phyloP scores from a whole-genome alignment of 2,797 vertebrate genomes.

The Pantherophis vulpinus region DNA sequence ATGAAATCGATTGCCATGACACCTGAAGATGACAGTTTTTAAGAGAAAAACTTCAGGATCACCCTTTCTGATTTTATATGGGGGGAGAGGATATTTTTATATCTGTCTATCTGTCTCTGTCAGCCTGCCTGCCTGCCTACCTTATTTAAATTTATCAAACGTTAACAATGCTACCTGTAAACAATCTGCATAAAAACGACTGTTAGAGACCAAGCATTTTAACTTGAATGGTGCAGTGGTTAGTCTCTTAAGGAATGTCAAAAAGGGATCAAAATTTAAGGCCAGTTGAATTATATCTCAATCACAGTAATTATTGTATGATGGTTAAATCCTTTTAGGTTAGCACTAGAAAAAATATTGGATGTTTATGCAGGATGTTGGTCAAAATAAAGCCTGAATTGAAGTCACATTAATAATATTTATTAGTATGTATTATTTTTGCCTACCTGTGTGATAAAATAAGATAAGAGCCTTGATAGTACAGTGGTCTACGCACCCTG shows the following conservation, averaged over 20 bases:
- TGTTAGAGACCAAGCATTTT: conserved; percentile 12
- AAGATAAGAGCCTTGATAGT: too few species aligned
- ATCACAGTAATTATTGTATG: not conserved
- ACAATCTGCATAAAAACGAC: conserved; percentile 20
- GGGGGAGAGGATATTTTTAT: too few species aligned
- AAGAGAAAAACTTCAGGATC: not conserved
- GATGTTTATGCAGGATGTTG: not conserved
- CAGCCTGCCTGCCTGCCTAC: too few species aligned
- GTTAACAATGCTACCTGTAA: conserved; percentile 25
- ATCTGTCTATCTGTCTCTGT: too few species aligned
- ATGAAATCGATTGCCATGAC: not conserved
- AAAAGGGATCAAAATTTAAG: not conserved
- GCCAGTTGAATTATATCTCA: not conserved
- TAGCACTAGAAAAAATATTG: not conserved
- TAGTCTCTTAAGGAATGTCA: conserved; percentile 76
- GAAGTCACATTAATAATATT: not conserved
- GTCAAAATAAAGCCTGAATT: not conserved
- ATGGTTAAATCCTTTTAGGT: not conserved
- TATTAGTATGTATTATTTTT: not conserved
- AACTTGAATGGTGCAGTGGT: not conserved
- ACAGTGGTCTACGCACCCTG: too few species aligned
- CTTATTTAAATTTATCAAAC: conserved; percentile 63
- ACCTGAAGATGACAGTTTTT: not conserved
- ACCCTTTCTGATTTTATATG: not conserved
- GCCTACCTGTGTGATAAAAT: not conserved